A percentile compares a stretch with the other conserved stretches of the same genome.
phyloP scores from a whole-genome alignment of 1,140 invertebrate species.

The Procambarus virginalis region DNA sequence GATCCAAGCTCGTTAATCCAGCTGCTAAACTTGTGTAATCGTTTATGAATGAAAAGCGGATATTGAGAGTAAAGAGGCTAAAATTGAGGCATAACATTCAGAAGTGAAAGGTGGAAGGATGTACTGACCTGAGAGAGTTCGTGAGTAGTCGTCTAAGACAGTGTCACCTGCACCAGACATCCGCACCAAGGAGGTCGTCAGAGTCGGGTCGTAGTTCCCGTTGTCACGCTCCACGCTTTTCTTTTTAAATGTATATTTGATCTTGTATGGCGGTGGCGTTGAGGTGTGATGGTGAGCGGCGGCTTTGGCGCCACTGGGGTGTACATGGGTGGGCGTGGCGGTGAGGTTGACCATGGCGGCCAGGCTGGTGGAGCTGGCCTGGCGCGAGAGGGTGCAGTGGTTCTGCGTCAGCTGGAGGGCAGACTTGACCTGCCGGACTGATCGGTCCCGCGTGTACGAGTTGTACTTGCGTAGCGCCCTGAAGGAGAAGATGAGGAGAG shows the following conservation, averaged over 20 bases:
- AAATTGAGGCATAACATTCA: no score
- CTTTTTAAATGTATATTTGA: conserved; percentile 49
- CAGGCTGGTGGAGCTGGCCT: conserved; percentile 56
- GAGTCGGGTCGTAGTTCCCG: not conserved
- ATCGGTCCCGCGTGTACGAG: conserved; percentile 57
- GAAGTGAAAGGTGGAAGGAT: no score
- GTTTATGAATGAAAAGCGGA: no score
- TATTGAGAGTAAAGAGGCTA: no score
- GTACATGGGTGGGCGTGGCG: not conserved
- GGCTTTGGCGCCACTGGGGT: not conserved
- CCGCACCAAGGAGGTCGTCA: conserved; percentile 2
- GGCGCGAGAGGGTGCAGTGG: conserved; percentile 48
- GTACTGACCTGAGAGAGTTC: not conserved
- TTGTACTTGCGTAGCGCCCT: conserved; percentile 61
- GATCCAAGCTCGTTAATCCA: no score
- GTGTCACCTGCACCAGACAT: not conserved
- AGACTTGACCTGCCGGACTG: conserved; percentile 62
- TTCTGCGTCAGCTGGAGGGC: conserved; percentile 64
- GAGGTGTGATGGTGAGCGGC: not conserved
- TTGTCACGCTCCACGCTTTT: not conserved
- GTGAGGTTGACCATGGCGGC: conserved; percentile 43
- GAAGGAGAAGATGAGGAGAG: conserved; percentile 59
- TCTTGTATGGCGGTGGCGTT: conserved; percentile 22
- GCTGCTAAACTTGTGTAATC: no score
- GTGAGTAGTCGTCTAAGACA: not conserved